Evolutionary conservation across 2,113 vertebrate species (phyloP), one percentile per base, ranked within the genome.

Genomic region (Fregetta grallaria): DNA sequence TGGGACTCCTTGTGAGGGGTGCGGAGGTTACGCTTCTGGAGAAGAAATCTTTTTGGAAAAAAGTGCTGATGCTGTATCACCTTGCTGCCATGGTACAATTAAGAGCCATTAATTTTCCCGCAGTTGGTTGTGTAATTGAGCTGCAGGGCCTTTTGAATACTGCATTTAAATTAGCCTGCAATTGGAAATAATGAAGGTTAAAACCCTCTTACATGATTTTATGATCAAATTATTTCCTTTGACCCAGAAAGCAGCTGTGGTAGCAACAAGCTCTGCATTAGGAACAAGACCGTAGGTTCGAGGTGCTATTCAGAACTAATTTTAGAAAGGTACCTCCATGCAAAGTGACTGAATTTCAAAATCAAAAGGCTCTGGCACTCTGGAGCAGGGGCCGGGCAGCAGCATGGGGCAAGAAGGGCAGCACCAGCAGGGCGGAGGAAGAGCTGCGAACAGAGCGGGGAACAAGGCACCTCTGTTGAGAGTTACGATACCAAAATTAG

Each of bases 151-250:
- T 85, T 94, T 70, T 66, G 66, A 92, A 91, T 70, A 22, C 42
- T 89, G 84, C 67, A 91, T 94, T 95, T 96, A 95, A 96, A 95
- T 93, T 91, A 94, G 91, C 5, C 90, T 89, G 84, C 92, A 95
- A 86, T 42, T 96, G 80, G 50, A 91, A 94, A 92, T 96, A 93
- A 91, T 91, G 86, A 97, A 96, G 84, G 91, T 95, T 92, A 93
- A 95, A 95, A 83, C 63, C 56, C 55, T 94, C 84, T 95, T 94
- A 72, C 21, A 11, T 79, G 58, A 92, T 76, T 95, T 92, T 73
- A 70, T 85, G 84, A 96, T 91, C 66, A 94, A 83, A 90, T 94
- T 82, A 92, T 62, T 36, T 97, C 62, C 32, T 86, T 92, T 91
- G 74, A 85, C 94, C 94, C 91, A 93, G 92, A 95, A 94, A 96